phyloP scores from a whole-genome alignment of 1,140 invertebrate species.

The Camponotus pennsylvanicus region DNA sequence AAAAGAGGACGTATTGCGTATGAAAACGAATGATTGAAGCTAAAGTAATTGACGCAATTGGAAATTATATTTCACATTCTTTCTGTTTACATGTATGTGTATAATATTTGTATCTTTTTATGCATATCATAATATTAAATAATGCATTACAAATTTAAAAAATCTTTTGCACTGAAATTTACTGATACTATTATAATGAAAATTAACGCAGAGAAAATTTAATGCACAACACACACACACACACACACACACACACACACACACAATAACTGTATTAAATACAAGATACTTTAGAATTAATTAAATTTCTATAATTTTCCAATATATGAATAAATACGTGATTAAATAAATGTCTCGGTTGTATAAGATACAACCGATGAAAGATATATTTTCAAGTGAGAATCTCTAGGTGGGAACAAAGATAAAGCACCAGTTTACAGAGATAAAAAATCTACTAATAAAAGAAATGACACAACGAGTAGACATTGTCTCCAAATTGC shows the following conservation, averaged over 20 bases:
- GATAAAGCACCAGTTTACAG: not conserved
- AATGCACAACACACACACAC: too few relatives aligned
- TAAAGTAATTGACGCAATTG: not conserved
- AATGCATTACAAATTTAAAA: not conserved
- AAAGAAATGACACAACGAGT: not conserved
- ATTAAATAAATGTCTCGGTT: not conserved
- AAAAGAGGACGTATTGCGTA: not conserved
- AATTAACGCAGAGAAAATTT: not conserved
- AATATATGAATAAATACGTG: not conserved
- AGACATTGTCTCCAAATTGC: not conserved
- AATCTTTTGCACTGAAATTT: not conserved
- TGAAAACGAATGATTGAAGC: not conserved
- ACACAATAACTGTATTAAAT: not conserved
- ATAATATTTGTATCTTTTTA: not conserved
- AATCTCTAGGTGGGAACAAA: not conserved
- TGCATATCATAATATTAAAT: not conserved
- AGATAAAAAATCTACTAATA: not conserved
- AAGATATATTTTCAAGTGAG: not conserved
- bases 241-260: too few relatives aligned
- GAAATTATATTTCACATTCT: not conserved
- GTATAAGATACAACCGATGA: not conserved
- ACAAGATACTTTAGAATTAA: not conserved
- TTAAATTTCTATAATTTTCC: not conserved
- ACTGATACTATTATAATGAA: not conserved
- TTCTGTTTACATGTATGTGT: not conserved